Conservation (phyloP, 2,113 vertebrate genomes). For the Brachionichthys hirsutus region DNA sequence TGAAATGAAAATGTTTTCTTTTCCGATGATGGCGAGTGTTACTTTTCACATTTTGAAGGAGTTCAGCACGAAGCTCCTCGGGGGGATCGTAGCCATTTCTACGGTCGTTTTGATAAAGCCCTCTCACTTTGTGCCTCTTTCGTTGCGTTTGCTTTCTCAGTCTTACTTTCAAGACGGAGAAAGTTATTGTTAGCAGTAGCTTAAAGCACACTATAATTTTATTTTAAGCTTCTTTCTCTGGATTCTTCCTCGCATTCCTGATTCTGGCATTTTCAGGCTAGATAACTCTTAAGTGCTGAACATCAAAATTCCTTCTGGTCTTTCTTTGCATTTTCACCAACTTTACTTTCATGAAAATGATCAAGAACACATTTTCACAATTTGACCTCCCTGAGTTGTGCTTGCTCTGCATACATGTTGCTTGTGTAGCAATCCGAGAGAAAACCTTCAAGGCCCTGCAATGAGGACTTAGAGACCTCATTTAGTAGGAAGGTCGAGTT, state of each 20-base stretch:
- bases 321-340: slow-evolving; percentile 1
- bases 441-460: slow-evolving; percentile 26
- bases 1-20: slow-evolving; percentile 62
- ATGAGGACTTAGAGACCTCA: slow-evolving; percentile 50
- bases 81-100: slow-evolving; percentile 29
- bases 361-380: slow-evolving; percentile 12
- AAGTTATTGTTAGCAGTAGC: slow-evolving; percentile 15
- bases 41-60: slow-evolving; percentile 36
- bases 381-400: neutral
- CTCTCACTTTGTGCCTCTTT: slow-evolving; percentile 6
- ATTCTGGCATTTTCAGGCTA: neutral
- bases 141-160: slow-evolving; percentile 15
- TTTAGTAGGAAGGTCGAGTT: slow-evolving; percentile 48
- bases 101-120: slow-evolving; percentile 39
- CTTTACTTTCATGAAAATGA: slow-evolving; percentile 8
- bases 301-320: neutral
- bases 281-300: slow-evolving; percentile 16
- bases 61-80: slow-evolving; percentile 36
- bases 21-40: slow-evolving; percentile 37
- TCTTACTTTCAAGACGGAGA: neutral
- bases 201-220: slow-evolving; percentile 5
- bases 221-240: slow-evolving; percentile 3
- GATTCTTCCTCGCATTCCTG: neutral
- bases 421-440: neutral
- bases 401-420: neutral